Evolutionary conservation across 2,888 invertebrate species (phyloP).

Genomic region (Heliconius sara): DNA sequence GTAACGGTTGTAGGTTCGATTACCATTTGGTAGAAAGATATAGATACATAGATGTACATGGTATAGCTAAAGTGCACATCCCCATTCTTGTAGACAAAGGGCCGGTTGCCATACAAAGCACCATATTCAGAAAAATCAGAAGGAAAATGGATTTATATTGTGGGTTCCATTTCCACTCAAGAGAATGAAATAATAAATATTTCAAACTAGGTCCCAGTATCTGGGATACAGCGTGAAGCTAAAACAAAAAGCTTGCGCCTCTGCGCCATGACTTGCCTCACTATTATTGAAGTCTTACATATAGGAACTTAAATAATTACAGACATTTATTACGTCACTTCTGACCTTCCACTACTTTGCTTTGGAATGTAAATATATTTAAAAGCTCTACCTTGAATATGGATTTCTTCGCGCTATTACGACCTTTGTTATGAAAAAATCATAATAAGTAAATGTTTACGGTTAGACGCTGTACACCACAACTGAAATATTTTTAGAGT

Average conservation of each 20-base stretch:
- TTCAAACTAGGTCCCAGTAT: too few species aligned
- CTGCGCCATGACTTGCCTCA: too few species aligned
- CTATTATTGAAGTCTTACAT: not conserved
- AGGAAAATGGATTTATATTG: not conserved
- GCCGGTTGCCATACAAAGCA: not conserved
- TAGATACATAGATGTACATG: not conserved
- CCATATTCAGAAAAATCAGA: not conserved
- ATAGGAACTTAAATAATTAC: not conserved
- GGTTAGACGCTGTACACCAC: too few species aligned
- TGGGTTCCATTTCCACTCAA: not conserved
- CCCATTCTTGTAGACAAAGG: too few species aligned
- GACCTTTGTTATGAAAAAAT: not conserved
- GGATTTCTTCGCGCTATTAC: conserved; percentile 1
- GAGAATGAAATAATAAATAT: not conserved
- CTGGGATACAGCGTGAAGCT: not conserved
- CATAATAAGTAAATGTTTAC: not conserved
- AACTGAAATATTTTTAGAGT: too few species aligned
- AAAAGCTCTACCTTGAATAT: conserved; percentile 6
- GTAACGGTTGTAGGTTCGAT: not conserved
- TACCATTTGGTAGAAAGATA: too few species aligned
- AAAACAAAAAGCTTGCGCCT: too few species aligned
- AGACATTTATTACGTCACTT: conserved; percentile 11
- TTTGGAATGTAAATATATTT: conserved; percentile 10
- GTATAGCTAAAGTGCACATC: not conserved
- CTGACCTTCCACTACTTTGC: conserved; percentile 13